Base-by-base conservation (phyloP, 2,797 vertebrate genomes). In the Macroramphosus scolopax region DNA sequence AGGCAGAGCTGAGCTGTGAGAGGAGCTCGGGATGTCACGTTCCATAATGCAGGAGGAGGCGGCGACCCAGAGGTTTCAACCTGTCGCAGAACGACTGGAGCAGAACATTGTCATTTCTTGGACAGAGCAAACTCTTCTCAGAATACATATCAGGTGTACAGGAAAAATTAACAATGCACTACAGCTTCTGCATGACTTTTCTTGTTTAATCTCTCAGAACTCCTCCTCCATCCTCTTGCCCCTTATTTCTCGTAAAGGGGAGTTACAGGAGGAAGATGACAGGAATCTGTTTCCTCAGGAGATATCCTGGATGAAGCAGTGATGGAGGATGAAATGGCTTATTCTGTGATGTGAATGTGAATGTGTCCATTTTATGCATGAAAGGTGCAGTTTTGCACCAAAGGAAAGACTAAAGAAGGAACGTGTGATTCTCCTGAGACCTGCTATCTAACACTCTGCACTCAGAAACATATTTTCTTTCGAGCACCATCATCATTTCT, bases 1-100 rank as follows among this genome's bases (percentile, higher is more conserved):
- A 33, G 26, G 49, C 40, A 42, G 49, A 74, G 59, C 42, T 54
- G n/a, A n/a, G n/a, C n/a, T n/a, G n/a, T n/a, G n/a, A n/a, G n/a
- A 13, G 63, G 26, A 55, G 53, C 46, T 26, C 33, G 9, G 7
- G 3, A 29, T 38, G 7, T 52, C 66, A 67, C 28, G 57, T 55
- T 65, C 17, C 53, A 56, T 49, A 31, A 51, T 20, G 54, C 39
- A 36, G 35, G 36, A 47, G 28, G n/a, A n/a, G n/a, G n/a, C n/a
- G n/a, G n/a, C n/a, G n/a, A n/a, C n/a, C n/a, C 17, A 42, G 24
- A 50, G 33, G 47, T 55, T 64, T 63, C 50, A 18, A 31, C 29
- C 36, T 37, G 38, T 49, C 55, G 55, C 55, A 47, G 38, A 31
- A 40, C 2, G n/a, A 22, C 18, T 5, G 17, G 20, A 48, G 35